Evolutionary conservation across 1,140 invertebrate species (phyloP).

Genomic region (Caerostris extrusa): DNA sequence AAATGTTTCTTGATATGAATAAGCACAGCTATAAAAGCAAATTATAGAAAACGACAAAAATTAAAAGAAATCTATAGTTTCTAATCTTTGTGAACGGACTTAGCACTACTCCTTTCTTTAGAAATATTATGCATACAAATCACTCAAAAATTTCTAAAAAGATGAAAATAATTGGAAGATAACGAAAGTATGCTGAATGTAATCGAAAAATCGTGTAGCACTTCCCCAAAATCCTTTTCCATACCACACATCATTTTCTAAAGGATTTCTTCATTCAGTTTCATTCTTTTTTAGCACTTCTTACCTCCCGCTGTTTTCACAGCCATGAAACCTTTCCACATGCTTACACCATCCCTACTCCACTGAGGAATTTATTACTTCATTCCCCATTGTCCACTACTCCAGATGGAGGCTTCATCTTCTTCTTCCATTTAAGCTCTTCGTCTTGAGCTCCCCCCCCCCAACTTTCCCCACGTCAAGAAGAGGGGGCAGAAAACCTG

Average conservation of each 20-base stretch:
- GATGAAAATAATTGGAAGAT: no score
- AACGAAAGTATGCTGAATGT: no score
- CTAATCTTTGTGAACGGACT: no score
- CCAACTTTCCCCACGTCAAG: neutral
- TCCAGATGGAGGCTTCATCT: constrained; percentile 40
- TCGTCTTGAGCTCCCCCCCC: neutral
- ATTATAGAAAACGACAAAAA: no score
- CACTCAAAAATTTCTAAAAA: no score
- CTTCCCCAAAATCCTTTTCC: no score
- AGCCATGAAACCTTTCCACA: neutral
- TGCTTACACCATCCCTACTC: neutral
- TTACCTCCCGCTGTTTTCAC: neutral
- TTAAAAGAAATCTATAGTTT: no score
- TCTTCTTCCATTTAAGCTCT: constrained; percentile 63
- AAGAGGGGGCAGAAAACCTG: neutral
- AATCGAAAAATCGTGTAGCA: no score
- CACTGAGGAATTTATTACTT: constrained; percentile 50
- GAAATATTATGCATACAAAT: no score
- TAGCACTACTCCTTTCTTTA: no score
- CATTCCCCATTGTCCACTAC: constrained; percentile 42
- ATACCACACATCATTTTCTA: neutral
- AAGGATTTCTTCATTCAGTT: neutral
- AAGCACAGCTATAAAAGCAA: no score
- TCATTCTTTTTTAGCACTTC: neutral
- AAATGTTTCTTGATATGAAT: no score